A percentile compares a stretch with the other conserved stretches of the same genome.
Conservation (phyloP, 2,888 invertebrate genomes). For the Julus scandinavius region DNA sequence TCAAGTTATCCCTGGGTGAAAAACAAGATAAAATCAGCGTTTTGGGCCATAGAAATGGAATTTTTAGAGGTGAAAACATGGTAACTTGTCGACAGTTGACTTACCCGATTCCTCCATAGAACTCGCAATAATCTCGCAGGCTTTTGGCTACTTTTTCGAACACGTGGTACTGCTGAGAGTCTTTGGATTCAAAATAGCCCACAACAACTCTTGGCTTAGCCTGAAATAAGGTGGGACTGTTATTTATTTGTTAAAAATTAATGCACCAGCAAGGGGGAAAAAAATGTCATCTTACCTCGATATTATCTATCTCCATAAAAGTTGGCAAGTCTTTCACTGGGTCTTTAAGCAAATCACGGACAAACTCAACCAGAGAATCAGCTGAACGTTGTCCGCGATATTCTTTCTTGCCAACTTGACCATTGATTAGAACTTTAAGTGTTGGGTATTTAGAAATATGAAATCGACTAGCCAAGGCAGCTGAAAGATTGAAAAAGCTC, state of each 20-base stretch:
- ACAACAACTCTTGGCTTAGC: constrained; percentile 79
- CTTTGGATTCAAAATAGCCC: constrained; percentile 86
- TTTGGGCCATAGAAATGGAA: background rate
- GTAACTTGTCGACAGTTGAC: constrained; percentile 53
- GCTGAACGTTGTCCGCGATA: constrained; percentile 89
- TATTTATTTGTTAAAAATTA: background rate
- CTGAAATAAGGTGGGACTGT: constrained; percentile 64
- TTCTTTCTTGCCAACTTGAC: constrained; percentile 87
- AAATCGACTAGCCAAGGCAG: constrained; percentile 84
- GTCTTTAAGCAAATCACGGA: constrained; percentile 88
- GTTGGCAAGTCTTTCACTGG: constrained; percentile 82
- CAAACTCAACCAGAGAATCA: constrained; percentile 89
- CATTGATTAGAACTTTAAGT: constrained; percentile 91
- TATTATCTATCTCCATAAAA: constrained; percentile 76
- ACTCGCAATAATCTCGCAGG: constrained; percentile 94
- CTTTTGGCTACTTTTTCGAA: constrained; percentile 85
- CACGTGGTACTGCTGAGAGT: constrained; percentile 82
- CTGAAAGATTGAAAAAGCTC: constrained; percentile 65
- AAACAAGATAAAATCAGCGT: constrained; percentile 66
- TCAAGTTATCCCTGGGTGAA: background rate
- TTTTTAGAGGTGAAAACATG: constrained; percentile 62
- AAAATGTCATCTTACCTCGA: constrained; percentile 71
- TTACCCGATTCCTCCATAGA: constrained; percentile 88
- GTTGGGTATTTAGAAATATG: constrained; percentile 99
- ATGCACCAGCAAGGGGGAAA: background rate